These are phyloP conservation scores for Blera fallax DNA, from an alignment of 2,888 invertebrate genomes.

Conservation along the genomic window DNA sequence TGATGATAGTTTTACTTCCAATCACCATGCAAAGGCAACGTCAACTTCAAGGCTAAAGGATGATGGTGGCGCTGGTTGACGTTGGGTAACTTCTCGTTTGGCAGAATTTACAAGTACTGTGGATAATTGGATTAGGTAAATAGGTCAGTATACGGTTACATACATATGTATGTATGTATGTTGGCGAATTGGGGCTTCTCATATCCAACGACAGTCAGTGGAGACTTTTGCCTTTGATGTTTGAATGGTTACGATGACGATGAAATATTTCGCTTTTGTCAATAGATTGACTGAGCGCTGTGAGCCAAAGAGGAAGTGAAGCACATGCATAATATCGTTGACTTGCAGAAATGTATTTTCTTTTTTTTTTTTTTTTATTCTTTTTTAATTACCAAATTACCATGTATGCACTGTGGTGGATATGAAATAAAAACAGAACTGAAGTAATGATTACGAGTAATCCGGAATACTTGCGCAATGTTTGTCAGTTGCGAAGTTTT, in stretches of 20 bases:
- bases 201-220: conserved; percentile 22
- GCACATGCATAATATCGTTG: neutral
- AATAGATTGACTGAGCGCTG: neutral
- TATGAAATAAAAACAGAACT: no score
- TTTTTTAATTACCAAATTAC: no score
- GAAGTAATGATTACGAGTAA: no score
- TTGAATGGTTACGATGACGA: neutral
- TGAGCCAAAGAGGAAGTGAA: neutral
- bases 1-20: conserved; percentile 37
- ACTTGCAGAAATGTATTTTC: no score
- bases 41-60: conserved; percentile 63
- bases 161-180: no score
- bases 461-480: no score
- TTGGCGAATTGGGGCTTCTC: conserved; percentile 53
- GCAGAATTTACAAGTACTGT: neutral
- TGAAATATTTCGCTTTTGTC: conserved; percentile 19
- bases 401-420: no score
- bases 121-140: conserved; percentile 69
- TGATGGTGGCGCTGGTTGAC: conserved; percentile 33
- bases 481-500: no score
- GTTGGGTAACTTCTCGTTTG: neutral
- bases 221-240: conserved; percentile 45
- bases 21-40: conserved; percentile 38
- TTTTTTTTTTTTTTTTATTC: no score
- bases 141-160: conserved; percentile 64